These are phyloP conservation scores for Sylvicola fuscatus DNA, from an alignment of 2,888 invertebrate species.

Conservation along the genomic window DNA sequence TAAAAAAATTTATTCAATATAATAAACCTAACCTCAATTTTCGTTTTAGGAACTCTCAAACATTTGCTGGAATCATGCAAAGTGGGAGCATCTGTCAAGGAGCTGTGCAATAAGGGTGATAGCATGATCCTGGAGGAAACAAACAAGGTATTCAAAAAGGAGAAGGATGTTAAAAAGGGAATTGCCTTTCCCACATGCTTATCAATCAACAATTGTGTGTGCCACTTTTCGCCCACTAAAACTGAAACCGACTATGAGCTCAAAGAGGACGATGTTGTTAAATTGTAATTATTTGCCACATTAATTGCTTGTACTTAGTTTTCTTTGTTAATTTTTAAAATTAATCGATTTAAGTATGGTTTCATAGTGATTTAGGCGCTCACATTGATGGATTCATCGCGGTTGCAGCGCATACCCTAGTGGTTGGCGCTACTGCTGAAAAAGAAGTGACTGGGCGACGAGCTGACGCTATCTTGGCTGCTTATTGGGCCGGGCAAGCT, in stretches of 20 bases:
- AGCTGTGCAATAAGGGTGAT: conserved; percentile 87
- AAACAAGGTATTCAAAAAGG: conserved; percentile 83
- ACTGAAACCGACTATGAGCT: conserved; percentile 75
- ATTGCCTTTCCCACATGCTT: conserved; percentile 98
- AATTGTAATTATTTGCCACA: conserved; percentile 54
- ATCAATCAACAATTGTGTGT: conserved; percentile 97
- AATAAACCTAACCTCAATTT: conserved; percentile 1
- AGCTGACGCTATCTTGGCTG: conserved; percentile 90
- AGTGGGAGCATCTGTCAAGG: conserved; percentile 70
- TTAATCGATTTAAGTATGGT: conserved; percentile 1
- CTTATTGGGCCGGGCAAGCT: conserved; percentile 88
- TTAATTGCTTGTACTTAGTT: conserved; percentile 1
- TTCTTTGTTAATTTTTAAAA: conserved; percentile 1
- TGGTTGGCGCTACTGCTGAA: conserved; percentile 58
- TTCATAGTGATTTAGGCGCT: conserved; percentile 79
- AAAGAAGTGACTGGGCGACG: conserved; percentile 66
- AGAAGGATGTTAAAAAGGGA: conserved; percentile 94
- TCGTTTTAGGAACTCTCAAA: conserved; percentile 62
- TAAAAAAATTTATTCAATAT: not conserved
- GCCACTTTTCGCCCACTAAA: conserved; percentile 92
- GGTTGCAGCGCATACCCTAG: conserved; percentile 89
- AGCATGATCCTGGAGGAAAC: conserved; percentile 74
- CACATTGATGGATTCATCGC: conserved; percentile 98
- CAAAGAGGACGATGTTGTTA: conserved; percentile 85
- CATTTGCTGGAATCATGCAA: conserved; percentile 73